A percentile compares a stretch with the other conserved stretches of the same genome.
These are phyloP conservation scores for Engraulis encrasicolus DNA, from an alignment of 2,113 vertebrate species.

Conservation along the genomic window DNA sequence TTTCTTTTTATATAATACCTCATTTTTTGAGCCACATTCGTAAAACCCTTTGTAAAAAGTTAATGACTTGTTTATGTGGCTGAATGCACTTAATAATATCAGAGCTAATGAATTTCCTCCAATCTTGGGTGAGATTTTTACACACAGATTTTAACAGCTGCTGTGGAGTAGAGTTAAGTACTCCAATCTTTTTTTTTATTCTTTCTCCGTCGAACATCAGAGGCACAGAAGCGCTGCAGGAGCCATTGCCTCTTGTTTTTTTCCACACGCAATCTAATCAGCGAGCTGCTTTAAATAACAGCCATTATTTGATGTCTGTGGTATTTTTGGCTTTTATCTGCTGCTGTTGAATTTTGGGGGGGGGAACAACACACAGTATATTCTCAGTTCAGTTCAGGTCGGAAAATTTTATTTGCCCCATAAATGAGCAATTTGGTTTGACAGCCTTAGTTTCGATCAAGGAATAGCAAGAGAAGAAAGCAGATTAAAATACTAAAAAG, in stretches of 20 bases:
- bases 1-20: not conserved
- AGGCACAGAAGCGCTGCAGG: not conserved
- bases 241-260: not conserved
- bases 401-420: no score
- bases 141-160: not conserved
- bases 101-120: not conserved
- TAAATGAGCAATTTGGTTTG: no score
- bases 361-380: not conserved
- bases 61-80: conserved; percentile 2
- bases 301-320: not conserved
- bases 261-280: not conserved
- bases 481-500: no score
- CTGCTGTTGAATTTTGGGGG: not conserved
- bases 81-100: not conserved
- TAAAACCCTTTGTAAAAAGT: not conserved
- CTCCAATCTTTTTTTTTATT: not conserved
- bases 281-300: not conserved
- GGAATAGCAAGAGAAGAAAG: no score
- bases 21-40: not conserved
- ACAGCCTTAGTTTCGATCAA: no score
- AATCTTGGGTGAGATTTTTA: not conserved
- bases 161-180: not conserved
- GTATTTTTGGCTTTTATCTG: not conserved
- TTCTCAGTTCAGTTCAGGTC: no score
- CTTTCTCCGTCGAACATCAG: not conserved